A percentile compares a stretch with the other conserved stretches of the same genome.
Conservation (phyloP, 2,888 invertebrate species). For the Biston stratarius region DNA sequence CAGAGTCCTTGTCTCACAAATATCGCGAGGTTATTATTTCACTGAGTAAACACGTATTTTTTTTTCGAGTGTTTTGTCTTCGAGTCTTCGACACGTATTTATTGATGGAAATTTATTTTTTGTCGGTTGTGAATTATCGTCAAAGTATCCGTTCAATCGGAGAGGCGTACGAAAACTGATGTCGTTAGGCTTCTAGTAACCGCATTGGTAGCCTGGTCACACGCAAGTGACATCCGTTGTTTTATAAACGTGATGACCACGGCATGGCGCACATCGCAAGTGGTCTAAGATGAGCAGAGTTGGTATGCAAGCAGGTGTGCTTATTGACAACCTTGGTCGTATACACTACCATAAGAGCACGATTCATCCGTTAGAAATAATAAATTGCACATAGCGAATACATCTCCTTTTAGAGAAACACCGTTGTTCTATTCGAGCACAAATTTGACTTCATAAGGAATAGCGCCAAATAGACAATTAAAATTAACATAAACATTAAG, state of each 20-base stretch:
- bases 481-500: neutral
- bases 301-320: constrained; percentile 64
- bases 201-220: constrained; percentile 76
- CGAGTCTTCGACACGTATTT: constrained; percentile 11
- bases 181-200: constrained; percentile 57
- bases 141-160: constrained; percentile 67
- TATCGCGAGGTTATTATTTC: constrained; percentile 39
- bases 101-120: constrained; percentile 34
- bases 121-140: constrained; percentile 46
- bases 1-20: constrained; percentile 37
- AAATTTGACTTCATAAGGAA: constrained; percentile 31
- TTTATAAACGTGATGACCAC: constrained; percentile 74
- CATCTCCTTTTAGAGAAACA: constrained; percentile 58
- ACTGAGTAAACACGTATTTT: constrained; percentile 34
- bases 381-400: constrained; percentile 58
- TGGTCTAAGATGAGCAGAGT: constrained; percentile 60
- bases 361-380: constrained; percentile 75
- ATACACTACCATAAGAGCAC: constrained; percentile 50
- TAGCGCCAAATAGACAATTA: constrained; percentile 12
- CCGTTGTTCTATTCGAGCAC: constrained; percentile 59
- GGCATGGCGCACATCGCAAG: constrained; percentile 59
- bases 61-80: constrained; percentile 37
- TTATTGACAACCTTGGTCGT: constrained; percentile 68
- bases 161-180: constrained; percentile 70
- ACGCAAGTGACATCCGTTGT: constrained; percentile 77